Evolutionary conservation across 2,113 vertebrate species (phyloP).

Genomic region (Saiga tatarica): DNA sequence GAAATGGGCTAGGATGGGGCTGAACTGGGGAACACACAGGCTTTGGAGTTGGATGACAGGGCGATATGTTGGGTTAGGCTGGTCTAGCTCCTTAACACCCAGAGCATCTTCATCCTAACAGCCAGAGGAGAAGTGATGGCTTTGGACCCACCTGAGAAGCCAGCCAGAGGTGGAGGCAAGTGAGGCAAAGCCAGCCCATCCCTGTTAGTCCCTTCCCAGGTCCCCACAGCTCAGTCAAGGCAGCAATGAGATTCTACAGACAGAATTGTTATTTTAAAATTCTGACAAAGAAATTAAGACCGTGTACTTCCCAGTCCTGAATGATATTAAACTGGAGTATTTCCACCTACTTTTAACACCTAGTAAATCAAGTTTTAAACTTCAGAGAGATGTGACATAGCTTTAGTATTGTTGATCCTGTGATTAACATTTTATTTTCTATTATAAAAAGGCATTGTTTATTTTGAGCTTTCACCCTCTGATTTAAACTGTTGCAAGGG

Average conservation of each 20-base stretch:
- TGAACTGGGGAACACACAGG: not conserved
- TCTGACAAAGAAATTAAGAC: not conserved
- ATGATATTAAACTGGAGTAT: not conserved
- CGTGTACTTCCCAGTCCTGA: not conserved
- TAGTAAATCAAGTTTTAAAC: not conserved
- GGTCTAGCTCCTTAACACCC: not conserved
- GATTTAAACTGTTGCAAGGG: not conserved
- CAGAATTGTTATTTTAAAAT: not conserved
- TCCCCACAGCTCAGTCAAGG: not conserved
- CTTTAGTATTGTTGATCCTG: not conserved
- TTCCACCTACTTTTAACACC: not conserved
- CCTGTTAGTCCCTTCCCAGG: not conserved
- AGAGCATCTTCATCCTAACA: not conserved
- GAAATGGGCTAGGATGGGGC: not conserved
- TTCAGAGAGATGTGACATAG: not conserved
- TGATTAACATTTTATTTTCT: not conserved
- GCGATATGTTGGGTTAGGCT: not conserved
- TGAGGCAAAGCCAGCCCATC: not conserved
- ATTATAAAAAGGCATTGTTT: not conserved
- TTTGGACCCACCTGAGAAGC: not conserved
- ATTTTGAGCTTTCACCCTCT: not conserved
- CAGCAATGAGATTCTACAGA: not conserved
- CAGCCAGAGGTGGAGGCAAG: not conserved
- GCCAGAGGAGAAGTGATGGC: not conserved
- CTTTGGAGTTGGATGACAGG: not conserved